Percentiles rank a stretch among this genome's conserved stretches.
Evolutionary conservation across 35 echinoderm and acorn worm species (phyloP).

Genomic region (Lytechinus variegatus): DNA sequence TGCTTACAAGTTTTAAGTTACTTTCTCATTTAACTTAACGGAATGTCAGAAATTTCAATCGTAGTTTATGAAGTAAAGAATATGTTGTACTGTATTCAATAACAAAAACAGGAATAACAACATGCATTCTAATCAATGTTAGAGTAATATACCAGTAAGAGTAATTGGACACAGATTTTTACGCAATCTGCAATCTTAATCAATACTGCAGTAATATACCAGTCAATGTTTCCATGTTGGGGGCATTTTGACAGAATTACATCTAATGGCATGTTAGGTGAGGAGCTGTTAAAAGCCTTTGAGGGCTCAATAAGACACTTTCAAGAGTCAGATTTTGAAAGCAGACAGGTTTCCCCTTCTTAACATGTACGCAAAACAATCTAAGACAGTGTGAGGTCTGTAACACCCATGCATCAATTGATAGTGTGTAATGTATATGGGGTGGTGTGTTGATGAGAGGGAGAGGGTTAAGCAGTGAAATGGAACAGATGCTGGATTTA

Average conservation of each 20-base stretch:
- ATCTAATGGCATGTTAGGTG: slow-evolving; percentile 26
- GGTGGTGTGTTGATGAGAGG: neutral
- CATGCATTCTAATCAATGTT: too few relatives aligned
- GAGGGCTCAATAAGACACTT: slow-evolving; percentile 10
- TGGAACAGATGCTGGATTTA: slow-evolving; percentile 26
- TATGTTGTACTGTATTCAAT: too few relatives aligned
- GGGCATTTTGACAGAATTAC: neutral
- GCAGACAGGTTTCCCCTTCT: neutral
- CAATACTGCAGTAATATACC: neutral
- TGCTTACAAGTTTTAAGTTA: too few relatives aligned
- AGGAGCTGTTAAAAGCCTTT: neutral
- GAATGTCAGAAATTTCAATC: too few relatives aligned
- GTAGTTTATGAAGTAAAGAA: too few relatives aligned
- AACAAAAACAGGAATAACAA: too few relatives aligned
- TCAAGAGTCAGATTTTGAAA: neutral
- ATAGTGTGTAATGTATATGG: neutral
- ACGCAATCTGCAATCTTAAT: neutral
- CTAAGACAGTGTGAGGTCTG: neutral
- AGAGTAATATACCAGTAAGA: too few relatives aligned
- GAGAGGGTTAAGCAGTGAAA: neutral
- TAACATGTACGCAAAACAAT: neutral
- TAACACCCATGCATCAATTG: neutral
- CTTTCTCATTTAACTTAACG: too few relatives aligned
- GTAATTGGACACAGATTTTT: neutral
- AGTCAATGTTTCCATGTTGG: neutral